Evolutionary conservation across 2,113 vertebrate species (phyloP).

Genomic region (Barbus barbus): DNA sequence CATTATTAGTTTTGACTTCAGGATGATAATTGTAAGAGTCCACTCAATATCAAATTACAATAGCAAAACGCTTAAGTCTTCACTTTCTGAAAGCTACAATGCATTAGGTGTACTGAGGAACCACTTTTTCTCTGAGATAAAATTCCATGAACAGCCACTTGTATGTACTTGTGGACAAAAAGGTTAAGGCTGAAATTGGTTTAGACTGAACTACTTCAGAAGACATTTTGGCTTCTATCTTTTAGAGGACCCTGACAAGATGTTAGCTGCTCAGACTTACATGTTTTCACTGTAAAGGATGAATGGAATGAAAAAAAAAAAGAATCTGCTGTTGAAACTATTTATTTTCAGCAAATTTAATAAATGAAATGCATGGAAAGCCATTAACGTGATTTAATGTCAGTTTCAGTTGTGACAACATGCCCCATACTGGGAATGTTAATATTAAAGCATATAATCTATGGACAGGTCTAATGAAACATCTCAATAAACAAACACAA

Average conservation of each 20-base stretch:
- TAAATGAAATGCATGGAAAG: background rate
- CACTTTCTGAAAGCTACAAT: slow-evolving; percentile 4
- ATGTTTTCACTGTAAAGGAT: background rate
- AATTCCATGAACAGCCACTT: slow-evolving; percentile 20
- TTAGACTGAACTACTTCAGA: background rate
- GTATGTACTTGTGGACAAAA: background rate
- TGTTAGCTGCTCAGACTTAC: background rate
- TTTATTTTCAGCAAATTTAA: background rate
- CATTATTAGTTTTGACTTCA: background rate
- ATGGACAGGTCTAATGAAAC: no score
- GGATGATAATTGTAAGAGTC: background rate
- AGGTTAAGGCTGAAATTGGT: slow-evolving; percentile 3
- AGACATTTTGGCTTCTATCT: slow-evolving; percentile 7
- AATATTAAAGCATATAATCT: background rate
- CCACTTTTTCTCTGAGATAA: background rate
- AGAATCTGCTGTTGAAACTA: background rate
- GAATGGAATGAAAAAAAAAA: background rate
- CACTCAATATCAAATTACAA: background rate
- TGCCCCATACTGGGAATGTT: background rate
- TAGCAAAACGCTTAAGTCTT: background rate
- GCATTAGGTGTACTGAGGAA: background rate
- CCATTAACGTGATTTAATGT: background rate
- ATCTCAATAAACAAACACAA: background rate
- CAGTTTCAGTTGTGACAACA: background rate
- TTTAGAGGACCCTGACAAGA: background rate